Base-by-base conservation (phyloP, 1,140 invertebrate genomes). In the Neuroterus valhalla region DNA sequence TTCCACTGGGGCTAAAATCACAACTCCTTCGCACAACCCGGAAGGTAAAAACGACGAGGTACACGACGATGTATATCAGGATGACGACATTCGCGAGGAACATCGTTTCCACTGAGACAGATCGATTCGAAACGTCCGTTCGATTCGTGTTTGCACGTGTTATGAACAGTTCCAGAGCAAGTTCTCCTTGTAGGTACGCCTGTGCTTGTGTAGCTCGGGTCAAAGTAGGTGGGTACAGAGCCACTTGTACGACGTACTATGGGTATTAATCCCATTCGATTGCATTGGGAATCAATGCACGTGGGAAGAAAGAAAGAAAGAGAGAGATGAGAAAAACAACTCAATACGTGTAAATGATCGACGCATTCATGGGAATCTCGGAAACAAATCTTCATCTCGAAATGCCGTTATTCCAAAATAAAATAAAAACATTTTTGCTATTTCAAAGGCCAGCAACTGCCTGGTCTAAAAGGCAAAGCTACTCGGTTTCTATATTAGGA, bases 201-300 rank as follows among this genome's bases (percentile, higher is more conserved):
- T 62, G 55, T 62, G 31, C 55, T 31, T 3, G 4, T 38, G 31
- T 8, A 26, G 23, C 55, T 62, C 23, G 21, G 44, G 74, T 76
- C 71, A 76, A 76, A 76, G 77, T 74, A 75, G 62, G 75, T 75
- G 75, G 74, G 72, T 69, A 69, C 43, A 26, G 42, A 62, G 31
- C 31, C 10, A 72, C 52, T 66, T 67, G 67, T 70, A 38, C 14
- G 70, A 66, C 72, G 72, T 67, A 62, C 62, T 68, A 78, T 74
- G 77, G 71, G 71, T 70, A 79, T 76, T 76, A 77, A 77, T 76
- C 73, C 71, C 68, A 73, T 77, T 77, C 75, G 77, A 79, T 78
- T 76, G 73, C 76, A 52, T 74, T 72, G 66, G 71, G 70, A 71
- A 81, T 76, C 74, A 68, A 70, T 72, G 62, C 74, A 77, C 74